phyloP scores from a whole-genome alignment of 2,797 vertebrate species.

The Silurus lanzhouensis region DNA sequence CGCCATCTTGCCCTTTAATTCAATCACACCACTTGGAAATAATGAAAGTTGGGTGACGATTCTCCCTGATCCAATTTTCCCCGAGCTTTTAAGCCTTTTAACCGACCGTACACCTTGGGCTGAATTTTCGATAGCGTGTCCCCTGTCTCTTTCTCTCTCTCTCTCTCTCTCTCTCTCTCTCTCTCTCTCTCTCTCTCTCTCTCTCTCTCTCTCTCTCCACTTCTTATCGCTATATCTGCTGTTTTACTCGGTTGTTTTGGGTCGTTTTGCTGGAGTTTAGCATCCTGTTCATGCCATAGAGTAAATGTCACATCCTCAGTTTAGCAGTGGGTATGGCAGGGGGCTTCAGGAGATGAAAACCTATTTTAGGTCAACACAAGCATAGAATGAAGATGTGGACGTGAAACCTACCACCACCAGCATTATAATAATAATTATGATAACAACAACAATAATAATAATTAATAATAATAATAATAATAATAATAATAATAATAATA shows the following conservation, averaged over 20 bases:
- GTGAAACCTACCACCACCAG: not conserved
- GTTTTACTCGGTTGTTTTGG: constrained; percentile 17
- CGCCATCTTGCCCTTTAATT: constrained; percentile 99
- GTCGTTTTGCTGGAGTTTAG: constrained; percentile 25
- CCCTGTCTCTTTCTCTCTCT: constrained; percentile 51
- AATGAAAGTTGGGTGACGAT: constrained; percentile 99
- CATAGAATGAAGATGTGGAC: not conserved
- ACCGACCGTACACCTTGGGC: constrained; percentile 96
- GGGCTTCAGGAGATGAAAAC: not conserved
- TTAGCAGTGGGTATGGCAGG: constrained; percentile 72
- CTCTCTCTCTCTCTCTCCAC: constrained; percentile 45
- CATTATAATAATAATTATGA: not conserved
- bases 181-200: constrained; percentile 50
- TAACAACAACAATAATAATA: not conserved
- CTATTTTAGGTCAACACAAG: not conserved
- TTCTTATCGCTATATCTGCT: constrained; percentile 53
- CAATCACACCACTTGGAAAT: constrained; percentile 99
- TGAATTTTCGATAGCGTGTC: constrained; percentile 90
- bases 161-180: constrained; percentile 43
- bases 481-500: constrained; percentile 3
- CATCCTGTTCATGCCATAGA: constrained; percentile 6
- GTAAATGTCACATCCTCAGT: constrained; percentile 79
- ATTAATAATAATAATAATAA: not conserved
- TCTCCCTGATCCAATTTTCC: constrained; percentile 99
- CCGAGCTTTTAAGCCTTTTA: constrained; percentile 99